A percentile compares a stretch with the other conserved stretches of the same genome.
phyloP scores from a whole-genome alignment of 2,888 invertebrate species.

The Catonia carolina region DNA sequence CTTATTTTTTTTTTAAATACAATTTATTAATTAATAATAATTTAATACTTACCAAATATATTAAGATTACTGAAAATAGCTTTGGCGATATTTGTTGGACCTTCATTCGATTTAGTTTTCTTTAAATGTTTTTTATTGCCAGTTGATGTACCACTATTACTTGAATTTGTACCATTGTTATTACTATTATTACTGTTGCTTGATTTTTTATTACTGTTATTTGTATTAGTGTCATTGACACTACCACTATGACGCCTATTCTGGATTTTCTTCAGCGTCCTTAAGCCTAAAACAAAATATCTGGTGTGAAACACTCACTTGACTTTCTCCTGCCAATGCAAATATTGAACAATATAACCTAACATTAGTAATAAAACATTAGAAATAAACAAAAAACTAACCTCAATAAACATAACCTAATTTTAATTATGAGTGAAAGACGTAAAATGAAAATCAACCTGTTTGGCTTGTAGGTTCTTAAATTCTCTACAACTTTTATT shows the following conservation, averaged over 20 bases:
- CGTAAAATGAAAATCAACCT: too few relatives aligned
- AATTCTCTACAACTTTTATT: too few relatives aligned
- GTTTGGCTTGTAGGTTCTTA: too few relatives aligned
- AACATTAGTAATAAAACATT: too few relatives aligned
- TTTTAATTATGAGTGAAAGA: too few relatives aligned
- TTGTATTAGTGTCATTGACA: not conserved
- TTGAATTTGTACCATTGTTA: slow-evolving; percentile 16
- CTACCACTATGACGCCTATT: too few relatives aligned
- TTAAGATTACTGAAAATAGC: slow-evolving; percentile 78
- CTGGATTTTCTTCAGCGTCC: not conserved
- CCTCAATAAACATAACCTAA: too few relatives aligned
- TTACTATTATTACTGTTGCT: slow-evolving; percentile 16
- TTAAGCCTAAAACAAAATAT: not conserved
- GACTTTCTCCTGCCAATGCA: too few relatives aligned
- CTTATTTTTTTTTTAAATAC: too few relatives aligned
- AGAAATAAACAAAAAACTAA: too few relatives aligned
- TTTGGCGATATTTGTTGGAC: slow-evolving; percentile 60
- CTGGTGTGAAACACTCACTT: too few relatives aligned
- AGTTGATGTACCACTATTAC: not conserved
- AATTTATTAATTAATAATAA: slow-evolving; percentile 1
- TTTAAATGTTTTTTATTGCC: slow-evolving; percentile 44
- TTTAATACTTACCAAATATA: slow-evolving; percentile 57
- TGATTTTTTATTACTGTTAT: not conserved
- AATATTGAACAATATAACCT: too few relatives aligned
- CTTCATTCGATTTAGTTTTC: slow-evolving; percentile 44